Base-by-base conservation (phyloP, 1,140 invertebrate genomes). In the Drosophila parabipectinata region DNA sequence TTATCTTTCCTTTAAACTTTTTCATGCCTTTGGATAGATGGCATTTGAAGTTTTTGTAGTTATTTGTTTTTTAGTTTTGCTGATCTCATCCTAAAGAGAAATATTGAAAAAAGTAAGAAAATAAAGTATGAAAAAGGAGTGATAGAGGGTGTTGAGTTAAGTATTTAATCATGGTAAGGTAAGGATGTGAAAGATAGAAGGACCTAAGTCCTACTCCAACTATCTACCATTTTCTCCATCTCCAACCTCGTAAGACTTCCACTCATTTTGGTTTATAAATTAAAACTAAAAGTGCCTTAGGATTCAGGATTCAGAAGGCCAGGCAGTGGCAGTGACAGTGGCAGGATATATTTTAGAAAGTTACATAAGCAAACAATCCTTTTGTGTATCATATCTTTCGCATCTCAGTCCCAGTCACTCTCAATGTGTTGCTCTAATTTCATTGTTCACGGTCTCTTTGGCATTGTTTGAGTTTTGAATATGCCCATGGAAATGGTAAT, bases 401-500 rank as follows among this genome's bases (percentile, higher is more conserved):
- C 44, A 41, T 66, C 54, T 60, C 15, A 15, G 15, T 55, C 52
- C 9, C 71, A 54, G 50, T 72, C 77, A 87, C 82, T 83, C 82
- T 87, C 82, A 82, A 82, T 58, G 62, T 67, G 61, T 56, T 87
- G 82, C 82, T 87, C 82, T 87, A 87, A 87, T 87, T 87, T 87
- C 82, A 87, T 87, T 87, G 83, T 88, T 82, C 82, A 87, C 83
- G 82, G 78, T 88, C 83, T 87, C 83, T 82, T 78, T 9, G 82
- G 45, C 61, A 66, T 87, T 87, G 83, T 87, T 82, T 87, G 56
- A 68, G 59, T 87, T 79, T 81, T 85, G 77, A 84, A 85, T 85
- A 80, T 62, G 66, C 66, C 53, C 64, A 54, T 51, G 37, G 58
- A 57, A 60, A 50, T 48, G 55, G 32, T 15, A 21, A 34, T 44